A percentile compares a stretch with the other conserved stretches of the same genome.
Evolutionary conservation across 2,888 invertebrate genomes (phyloP).

Genomic region (Dioctria rufipes): DNA sequence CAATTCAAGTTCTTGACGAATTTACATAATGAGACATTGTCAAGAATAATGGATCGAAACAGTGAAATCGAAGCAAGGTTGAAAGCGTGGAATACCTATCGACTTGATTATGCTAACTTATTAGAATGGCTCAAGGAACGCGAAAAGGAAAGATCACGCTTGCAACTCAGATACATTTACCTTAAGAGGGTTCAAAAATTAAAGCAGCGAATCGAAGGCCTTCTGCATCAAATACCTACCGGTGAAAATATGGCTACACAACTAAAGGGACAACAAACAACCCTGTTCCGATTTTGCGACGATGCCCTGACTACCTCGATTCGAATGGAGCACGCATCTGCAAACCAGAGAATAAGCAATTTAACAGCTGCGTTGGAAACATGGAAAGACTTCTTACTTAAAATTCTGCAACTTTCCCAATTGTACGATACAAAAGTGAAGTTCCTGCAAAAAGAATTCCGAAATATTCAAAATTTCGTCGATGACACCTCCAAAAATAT

Average conservation of each 20-base stretch:
- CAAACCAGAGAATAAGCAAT: constrained; percentile 83
- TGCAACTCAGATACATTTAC: constrained; percentile 87
- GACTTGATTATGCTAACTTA: constrained; percentile 79
- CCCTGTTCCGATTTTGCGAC: constrained; percentile 81
- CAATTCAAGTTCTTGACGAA: constrained; percentile 85
- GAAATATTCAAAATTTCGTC: constrained; percentile 77
- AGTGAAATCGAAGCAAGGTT: constrained; percentile 81
- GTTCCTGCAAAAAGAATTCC: constrained; percentile 76
- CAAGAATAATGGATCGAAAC: constrained; percentile 84
- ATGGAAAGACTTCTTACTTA: constrained; percentile 83
- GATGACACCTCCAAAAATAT: constrained; percentile 74
- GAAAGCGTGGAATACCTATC: constrained; percentile 84
- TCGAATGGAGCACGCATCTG: constrained; percentile 85
- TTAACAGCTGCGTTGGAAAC: constrained; percentile 85
- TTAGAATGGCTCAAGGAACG: constrained; percentile 86
- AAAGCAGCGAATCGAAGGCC: constrained; percentile 78
- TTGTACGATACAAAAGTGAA: constrained; percentile 77
- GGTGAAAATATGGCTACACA: constrained; percentile 79
- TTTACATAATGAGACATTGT: constrained; percentile 86
- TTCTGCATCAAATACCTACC: constrained; percentile 79
- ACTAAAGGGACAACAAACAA: constrained; percentile 78
- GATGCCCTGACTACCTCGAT: constrained; percentile 84
- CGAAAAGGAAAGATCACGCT: constrained; percentile 83
- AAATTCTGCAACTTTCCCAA: constrained; percentile 77
- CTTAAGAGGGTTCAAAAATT: constrained; percentile 82